phyloP scores from a whole-genome alignment of 2,888 invertebrate species.

The Acronicta leporina region DNA sequence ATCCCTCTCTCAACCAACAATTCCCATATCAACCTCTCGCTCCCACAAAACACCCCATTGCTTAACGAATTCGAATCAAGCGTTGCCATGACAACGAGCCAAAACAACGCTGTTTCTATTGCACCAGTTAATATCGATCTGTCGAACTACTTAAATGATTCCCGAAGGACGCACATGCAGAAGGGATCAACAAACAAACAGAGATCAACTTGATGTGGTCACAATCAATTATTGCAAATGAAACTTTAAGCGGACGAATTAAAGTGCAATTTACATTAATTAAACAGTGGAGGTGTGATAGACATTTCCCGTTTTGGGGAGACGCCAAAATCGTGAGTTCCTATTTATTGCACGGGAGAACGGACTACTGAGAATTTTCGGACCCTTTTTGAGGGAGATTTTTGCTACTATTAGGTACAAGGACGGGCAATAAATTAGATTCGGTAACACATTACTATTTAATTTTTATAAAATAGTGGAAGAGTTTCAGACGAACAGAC shows the following conservation, averaged over 20 bases:
- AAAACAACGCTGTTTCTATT: slow-evolving; percentile 73
- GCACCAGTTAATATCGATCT: slow-evolving; percentile 73
- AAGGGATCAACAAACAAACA: slow-evolving; percentile 53
- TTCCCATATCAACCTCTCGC: slow-evolving; percentile 54
- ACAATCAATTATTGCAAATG: slow-evolving; percentile 67
- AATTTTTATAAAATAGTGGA: background rate
- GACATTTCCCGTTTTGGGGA: slow-evolving; percentile 47
- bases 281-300: slow-evolving; percentile 49
- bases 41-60: slow-evolving; percentile 71
- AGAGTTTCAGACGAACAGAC: too few relatives aligned
- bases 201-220: slow-evolving; percentile 68
- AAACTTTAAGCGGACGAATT: slow-evolving; percentile 72
- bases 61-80: slow-evolving; percentile 74
- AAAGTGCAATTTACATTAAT: slow-evolving; percentile 78
- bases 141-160: slow-evolving; percentile 49
- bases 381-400: slow-evolving; percentile 31
- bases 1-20: slow-evolving; percentile 58
- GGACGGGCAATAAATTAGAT: slow-evolving; percentile 32
- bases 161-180: slow-evolving; percentile 37
- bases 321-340: slow-evolving; percentile 29
- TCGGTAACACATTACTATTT: slow-evolving; percentile 13
- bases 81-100: slow-evolving; percentile 81
- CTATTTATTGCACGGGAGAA: slow-evolving; percentile 37
- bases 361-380: slow-evolving; percentile 23
- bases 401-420: slow-evolving; percentile 41